These are phyloP conservation scores for Xanthorhoe spadicearia DNA, from an alignment of 2,888 invertebrate species.

Conservation along the genomic window DNA sequence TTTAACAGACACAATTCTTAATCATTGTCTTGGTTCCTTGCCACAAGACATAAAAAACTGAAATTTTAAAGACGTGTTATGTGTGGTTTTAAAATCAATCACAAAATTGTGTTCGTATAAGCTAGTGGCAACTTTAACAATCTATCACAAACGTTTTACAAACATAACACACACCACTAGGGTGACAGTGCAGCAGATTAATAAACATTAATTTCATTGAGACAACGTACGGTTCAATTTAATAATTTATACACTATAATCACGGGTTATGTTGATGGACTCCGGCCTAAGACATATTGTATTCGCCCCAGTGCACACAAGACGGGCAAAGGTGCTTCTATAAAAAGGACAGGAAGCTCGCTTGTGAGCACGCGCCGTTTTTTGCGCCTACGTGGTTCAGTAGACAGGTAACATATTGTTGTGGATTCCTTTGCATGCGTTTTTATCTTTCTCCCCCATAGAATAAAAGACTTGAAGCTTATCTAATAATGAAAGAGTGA, in stretches of 20 bases:
- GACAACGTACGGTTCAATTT: too few species aligned
- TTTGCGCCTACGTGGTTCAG: constrained; percentile 46
- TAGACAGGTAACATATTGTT: constrained; percentile 21
- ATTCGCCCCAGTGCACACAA: constrained; percentile 53
- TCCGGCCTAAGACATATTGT: constrained; percentile 11
- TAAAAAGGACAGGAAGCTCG: constrained; percentile 64
- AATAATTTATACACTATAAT: not conserved
- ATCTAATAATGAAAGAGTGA: not conserved
- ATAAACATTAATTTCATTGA: too few species aligned
- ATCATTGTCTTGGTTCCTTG: not conserved
- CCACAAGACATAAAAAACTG: too few species aligned
- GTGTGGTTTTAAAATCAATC: too few species aligned
- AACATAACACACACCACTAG: too few species aligned
- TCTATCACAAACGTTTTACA: too few species aligned
- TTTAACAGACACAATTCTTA: not conserved
- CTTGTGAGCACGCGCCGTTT: constrained; percentile 62
- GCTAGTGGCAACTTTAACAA: too few species aligned
- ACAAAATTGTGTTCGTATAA: too few species aligned
- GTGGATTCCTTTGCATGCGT: constrained; percentile 30
- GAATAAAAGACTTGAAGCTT: not conserved
- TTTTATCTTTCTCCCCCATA: not conserved
- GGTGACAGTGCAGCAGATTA: too few species aligned
- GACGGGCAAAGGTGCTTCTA: constrained; percentile 55
- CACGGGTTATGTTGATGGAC: constrained; percentile 1
- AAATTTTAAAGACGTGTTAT: too few species aligned